Base-by-base conservation (phyloP, 2,113 vertebrate species). In the Capra hircus region DNA sequence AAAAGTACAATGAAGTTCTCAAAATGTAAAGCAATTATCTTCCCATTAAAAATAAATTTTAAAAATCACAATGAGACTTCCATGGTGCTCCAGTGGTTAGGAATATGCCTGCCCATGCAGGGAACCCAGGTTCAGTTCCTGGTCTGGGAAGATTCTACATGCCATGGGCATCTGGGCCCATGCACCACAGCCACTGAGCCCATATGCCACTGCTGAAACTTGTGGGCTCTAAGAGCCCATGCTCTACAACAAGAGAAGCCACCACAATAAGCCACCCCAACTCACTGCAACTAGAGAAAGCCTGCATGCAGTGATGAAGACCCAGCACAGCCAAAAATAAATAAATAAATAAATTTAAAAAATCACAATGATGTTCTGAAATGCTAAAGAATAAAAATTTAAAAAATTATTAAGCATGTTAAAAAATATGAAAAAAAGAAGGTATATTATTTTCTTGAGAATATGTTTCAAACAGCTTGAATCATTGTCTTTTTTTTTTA, bases 1-100 rank as follows among this genome's bases (percentile, higher is more conserved):
- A 53, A 92, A 97, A 80, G 28, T 89, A 94, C 53, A 98, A 27
- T 96, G 50, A 96, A 83, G 16, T 92, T 90, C 43, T 92, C 71
- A 95, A 83, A 82, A 83, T 45, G 19, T 74, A 74, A 74, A 74
- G 71, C 71, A 74, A 25, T 40, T 25, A 74, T 74, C 21, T 40
- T 74, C 36, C 43, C 43, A 25, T 74, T 74, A 74, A 43, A 74
- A 74, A 74, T 43, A 74, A 40, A 43, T 43, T 74, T 25, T 3
- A 74, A 74, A 74, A 74, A 25, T 74, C 71, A 74, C 5, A 77
- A 4, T 43, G 36, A 43, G 23, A 43, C 21, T 43, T 77, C 23
- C 71, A 25, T 43, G 36, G 36, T 43, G 11, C 5, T 27, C 36
- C 71, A 77, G 71, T 77, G 36, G n/a, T 43, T 74, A 74, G 71